phyloP scores from a whole-genome alignment of 2,113 vertebrate species.

The Lipophrys pholis region DNA sequence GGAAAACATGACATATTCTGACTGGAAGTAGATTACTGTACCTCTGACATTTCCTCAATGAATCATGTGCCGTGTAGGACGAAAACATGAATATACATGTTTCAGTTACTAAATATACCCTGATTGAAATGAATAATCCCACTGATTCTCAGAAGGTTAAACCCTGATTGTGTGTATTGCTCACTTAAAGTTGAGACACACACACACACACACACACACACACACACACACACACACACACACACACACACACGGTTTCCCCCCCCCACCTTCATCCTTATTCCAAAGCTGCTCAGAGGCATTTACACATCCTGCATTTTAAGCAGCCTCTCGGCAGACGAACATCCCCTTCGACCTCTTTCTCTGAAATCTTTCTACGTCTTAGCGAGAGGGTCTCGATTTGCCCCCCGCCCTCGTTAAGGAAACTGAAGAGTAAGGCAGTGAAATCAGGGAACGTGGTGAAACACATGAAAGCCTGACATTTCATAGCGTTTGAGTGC shows the following conservation, averaged over 20 bases:
- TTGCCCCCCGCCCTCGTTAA: conserved; percentile 17
- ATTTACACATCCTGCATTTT: conserved; percentile 57
- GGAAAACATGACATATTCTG: background rate
- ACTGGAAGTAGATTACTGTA: background rate
- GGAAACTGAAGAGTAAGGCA: conserved; percentile 1
- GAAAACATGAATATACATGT: background rate
- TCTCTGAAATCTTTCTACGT: conserved; percentile 21
- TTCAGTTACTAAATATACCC: background rate
- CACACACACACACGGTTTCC: background rate
- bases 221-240: too few species aligned
- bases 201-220: conserved; percentile 9
- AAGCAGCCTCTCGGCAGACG: conserved; percentile 14
- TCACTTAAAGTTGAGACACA: background rate
- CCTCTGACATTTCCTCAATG: conserved; percentile 1
- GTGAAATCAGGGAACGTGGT: conserved; percentile 17
- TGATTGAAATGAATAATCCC: background rate
- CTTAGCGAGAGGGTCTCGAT: conserved; percentile 26
- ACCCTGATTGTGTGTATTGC: too few species aligned
- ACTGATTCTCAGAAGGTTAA: background rate
- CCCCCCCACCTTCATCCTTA: conserved; percentile 29
- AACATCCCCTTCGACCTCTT: conserved; percentile 23
- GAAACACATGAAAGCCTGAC: conserved; percentile 37
- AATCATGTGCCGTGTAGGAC: background rate
- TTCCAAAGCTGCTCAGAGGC: conserved; percentile 41
- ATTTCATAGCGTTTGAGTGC: conserved; percentile 22